A percentile compares a stretch with the other conserved stretches of the same genome.
Evolutionary conservation across 2,888 invertebrate species (phyloP).

Genomic region (Crocallis elinguaria): DNA sequence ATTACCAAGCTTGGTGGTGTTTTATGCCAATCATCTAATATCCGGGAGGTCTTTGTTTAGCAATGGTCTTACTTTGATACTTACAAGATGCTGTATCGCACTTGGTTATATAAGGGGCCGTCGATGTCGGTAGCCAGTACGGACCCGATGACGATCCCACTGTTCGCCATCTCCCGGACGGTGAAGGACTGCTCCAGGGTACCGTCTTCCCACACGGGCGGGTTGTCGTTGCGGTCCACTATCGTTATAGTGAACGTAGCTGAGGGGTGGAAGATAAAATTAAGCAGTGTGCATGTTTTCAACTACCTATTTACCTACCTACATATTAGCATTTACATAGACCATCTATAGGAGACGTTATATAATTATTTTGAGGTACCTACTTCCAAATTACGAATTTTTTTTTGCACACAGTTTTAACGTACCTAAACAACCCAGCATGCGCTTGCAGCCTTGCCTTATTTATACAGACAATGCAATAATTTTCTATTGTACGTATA

Average conservation of each 20-base stretch:
- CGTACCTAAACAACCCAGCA: no score
- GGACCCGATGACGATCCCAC: constrained; percentile 80
- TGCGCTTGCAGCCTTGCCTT: no score
- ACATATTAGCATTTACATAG: no score
- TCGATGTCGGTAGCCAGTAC: constrained; percentile 86
- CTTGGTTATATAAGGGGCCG: constrained; percentile 83
- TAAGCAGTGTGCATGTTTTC: neutral
- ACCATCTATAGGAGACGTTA: no score
- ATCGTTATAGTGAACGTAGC: constrained; percentile 85
- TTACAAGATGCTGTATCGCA: constrained; percentile 83
- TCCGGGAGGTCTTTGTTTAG: no score
- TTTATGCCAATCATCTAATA: no score
- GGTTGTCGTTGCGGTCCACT: constrained; percentile 87
- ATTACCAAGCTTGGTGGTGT: no score
- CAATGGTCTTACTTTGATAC: constrained; percentile 41
- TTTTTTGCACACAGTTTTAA: no score
- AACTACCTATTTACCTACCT: neutral
- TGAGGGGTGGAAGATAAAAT: constrained; percentile 48
- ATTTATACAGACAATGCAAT: no score
- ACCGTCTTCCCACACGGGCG: constrained; percentile 81
- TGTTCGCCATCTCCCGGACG: constrained; percentile 82
- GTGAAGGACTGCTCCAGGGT: constrained; percentile 66
- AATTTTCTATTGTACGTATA: no score
- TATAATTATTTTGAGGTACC: no score
- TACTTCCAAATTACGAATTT: no score